Percentiles rank a stretch among this genome's conserved stretches.
phyloP scores from a whole-genome alignment of 2,888 invertebrate species.

The Poecilobothrus nobilitatus region DNA sequence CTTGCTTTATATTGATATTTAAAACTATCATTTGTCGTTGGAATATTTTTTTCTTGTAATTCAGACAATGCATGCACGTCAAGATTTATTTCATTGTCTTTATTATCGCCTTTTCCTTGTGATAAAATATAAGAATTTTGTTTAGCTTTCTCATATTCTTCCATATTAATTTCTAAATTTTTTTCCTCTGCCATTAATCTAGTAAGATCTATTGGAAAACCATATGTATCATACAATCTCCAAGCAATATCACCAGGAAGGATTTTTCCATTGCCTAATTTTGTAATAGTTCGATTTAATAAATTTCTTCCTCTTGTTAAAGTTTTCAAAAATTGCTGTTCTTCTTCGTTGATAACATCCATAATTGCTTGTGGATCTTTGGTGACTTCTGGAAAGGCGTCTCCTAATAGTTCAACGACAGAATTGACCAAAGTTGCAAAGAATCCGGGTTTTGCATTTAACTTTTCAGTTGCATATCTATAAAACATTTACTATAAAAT shows the following conservation, averaged over 20 bases:
- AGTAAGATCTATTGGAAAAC: constrained; percentile 96
- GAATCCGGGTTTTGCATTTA: constrained; percentile 91
- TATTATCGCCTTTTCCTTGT: constrained; percentile 73
- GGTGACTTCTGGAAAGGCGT: constrained; percentile 69
- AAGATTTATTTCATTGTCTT: constrained; percentile 76
- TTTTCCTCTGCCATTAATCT: constrained; percentile 97
- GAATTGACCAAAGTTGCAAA: constrained; percentile 83
- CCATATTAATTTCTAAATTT: constrained; percentile 78
- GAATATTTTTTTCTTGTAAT: constrained; percentile 66
- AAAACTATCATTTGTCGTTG: constrained; percentile 78
- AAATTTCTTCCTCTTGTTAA: constrained; percentile 81
- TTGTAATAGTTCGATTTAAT: constrained; percentile 81
- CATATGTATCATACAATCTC: constrained; percentile 98
- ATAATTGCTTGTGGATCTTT: constrained; percentile 88
- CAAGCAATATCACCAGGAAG: constrained; percentile 96
- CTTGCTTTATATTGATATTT: constrained; percentile 81
- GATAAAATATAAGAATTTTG: constrained; percentile 82
- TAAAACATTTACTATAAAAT: constrained; percentile 16
- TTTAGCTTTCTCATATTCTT: constrained; percentile 83
- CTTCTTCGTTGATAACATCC: constrained; percentile 96
- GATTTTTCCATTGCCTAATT: constrained; percentile 60
- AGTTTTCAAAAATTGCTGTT: constrained; percentile 94
- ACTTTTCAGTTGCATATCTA: constrained; percentile 90
- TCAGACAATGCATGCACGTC: constrained; percentile 94
- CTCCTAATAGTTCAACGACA: constrained; percentile 76